Conservation (phyloP, 37 sponge, comb jelly and placozoan species). For the Crambe crambe region DNA sequence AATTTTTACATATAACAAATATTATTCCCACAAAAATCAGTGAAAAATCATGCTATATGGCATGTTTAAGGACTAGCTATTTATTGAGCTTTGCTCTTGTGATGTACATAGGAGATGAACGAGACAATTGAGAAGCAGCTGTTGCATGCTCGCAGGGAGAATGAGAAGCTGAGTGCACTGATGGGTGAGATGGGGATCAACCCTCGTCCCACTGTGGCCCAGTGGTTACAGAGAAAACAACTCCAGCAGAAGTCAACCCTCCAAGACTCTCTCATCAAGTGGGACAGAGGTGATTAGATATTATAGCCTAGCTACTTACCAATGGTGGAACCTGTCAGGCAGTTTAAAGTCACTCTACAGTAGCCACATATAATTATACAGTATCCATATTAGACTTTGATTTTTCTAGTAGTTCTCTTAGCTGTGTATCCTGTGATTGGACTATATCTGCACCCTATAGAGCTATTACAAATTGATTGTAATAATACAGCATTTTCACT, state of each 20-base stretch:
- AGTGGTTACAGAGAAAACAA: conserved; percentile 80
- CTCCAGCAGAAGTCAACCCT: conserved; percentile 59
- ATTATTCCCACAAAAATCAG: not conserved
- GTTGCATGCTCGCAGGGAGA: conserved; percentile 31
- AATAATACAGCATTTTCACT: too few species aligned
- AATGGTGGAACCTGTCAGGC: too few species aligned
- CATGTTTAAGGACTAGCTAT: not conserved
- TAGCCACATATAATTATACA: too few species aligned
- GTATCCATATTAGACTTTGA: too few species aligned
- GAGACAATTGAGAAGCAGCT: conserved; percentile 50
- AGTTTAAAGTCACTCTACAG: too few species aligned
- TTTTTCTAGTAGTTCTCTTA: too few species aligned
- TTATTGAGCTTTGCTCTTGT: not conserved
- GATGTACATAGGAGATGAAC: conserved; percentile 28
- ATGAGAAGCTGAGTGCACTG: conserved; percentile 30
- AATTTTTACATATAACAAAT: not conserved
- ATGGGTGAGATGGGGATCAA: conserved; percentile 58
- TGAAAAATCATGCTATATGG: not conserved
- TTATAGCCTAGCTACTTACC: too few species aligned
- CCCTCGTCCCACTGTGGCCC: conserved; percentile 76
- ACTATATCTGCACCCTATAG: too few species aligned
- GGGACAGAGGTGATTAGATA: conserved; percentile 70
- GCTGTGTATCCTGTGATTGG: too few species aligned
- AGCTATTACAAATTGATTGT: too few species aligned
- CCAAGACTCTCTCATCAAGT: conserved; percentile 65